These are phyloP conservation scores for Onychostruthus taczanowskii DNA, from an alignment of 2,113 vertebrate species.

Conservation along the genomic window DNA sequence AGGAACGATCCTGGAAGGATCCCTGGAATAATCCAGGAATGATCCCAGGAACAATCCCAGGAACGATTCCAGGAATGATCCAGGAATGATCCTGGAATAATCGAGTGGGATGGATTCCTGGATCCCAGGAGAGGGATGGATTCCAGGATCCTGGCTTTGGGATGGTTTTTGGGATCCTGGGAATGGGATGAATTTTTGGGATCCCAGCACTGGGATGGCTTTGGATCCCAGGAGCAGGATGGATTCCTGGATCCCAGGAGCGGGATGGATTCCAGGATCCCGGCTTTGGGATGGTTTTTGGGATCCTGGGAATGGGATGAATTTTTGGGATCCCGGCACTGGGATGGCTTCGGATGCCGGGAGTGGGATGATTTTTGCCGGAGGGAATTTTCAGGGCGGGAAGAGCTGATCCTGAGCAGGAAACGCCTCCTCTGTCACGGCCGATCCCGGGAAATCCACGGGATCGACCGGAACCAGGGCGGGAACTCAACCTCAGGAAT, in stretches of 20 bases:
- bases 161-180: no score
- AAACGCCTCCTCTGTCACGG: neutral
- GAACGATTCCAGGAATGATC: no score
- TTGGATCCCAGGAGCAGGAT: neutral
- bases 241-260: neutral
- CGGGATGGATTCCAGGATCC: neutral
- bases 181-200: no score
- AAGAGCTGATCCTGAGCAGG: neutral
- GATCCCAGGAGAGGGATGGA: no score
- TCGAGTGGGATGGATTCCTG: no score
- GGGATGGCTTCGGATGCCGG: neutral
- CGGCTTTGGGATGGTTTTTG: neutral
- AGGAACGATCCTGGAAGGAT: no score
- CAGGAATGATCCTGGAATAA: no score
- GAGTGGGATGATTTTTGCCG: neutral
- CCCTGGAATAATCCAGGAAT: no score
- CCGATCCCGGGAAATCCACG: neutral
- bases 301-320: neutral
- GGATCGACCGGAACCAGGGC: rapidly evolving
- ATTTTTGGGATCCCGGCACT: neutral
- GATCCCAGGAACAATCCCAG: no score
- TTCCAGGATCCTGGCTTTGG: no score
- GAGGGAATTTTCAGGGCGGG: neutral
- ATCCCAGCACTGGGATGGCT: no score
- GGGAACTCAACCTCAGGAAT: neutral